phyloP scores from a whole-genome alignment of 1,140 invertebrate species.

The Diorhabda elongata region DNA sequence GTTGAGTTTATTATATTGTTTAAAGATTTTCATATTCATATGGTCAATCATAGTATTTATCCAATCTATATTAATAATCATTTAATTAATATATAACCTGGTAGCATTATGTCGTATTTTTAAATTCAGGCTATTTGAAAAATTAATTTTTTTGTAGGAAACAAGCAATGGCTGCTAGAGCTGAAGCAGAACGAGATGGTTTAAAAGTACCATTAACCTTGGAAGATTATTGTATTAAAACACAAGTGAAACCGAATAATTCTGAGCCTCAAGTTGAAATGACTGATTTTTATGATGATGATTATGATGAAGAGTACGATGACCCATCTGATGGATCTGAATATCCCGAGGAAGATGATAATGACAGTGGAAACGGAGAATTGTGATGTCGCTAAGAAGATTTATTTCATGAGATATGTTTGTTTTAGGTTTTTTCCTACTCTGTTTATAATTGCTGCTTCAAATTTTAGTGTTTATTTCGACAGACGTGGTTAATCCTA shows the following conservation, averaged over 20 bases:
- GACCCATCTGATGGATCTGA: conserved; percentile 60
- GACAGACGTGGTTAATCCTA: too few relatives aligned
- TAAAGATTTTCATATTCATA: too few relatives aligned
- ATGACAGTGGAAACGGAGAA: conserved; percentile 47
- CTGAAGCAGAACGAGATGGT: conserved; percentile 93
- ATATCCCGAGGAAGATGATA: conserved; percentile 75
- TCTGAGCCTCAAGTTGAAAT: conserved; percentile 71
- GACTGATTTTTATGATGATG: conserved; percentile 92
- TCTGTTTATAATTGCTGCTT: too few relatives aligned
- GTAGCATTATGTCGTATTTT: too few relatives aligned
- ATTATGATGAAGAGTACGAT: conserved; percentile 77
- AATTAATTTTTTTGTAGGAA: conserved; percentile 61
- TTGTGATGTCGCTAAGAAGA: conserved; percentile 38
- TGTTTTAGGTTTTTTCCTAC: neutral
- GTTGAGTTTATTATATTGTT: too few relatives aligned
- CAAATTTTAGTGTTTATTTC: too few relatives aligned
- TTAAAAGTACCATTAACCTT: conserved; percentile 95
- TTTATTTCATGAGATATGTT: neutral
- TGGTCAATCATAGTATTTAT: too few relatives aligned
- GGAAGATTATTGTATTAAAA: conserved; percentile 97
- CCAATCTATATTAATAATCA: too few relatives aligned
- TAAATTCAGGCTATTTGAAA: neutral
- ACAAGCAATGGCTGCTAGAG: conserved; percentile 90
- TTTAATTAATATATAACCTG: too few relatives aligned
- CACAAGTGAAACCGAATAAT: conserved; percentile 73